phyloP scores from a whole-genome alignment of 2,113 vertebrate genomes.

The Actinemys pallida region DNA sequence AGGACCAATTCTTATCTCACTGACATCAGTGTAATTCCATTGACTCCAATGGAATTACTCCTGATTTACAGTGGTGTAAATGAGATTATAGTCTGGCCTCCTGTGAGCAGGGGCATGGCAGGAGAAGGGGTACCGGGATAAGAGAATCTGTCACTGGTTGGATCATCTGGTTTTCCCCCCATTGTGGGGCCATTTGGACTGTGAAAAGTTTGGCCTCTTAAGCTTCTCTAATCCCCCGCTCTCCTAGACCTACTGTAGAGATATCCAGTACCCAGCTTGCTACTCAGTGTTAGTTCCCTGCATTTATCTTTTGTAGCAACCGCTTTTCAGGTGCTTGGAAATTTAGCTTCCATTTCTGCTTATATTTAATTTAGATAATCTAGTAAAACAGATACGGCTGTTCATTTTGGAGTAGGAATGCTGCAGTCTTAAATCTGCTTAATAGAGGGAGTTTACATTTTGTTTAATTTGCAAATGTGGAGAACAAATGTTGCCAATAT shows the following conservation, averaged over 20 bases:
- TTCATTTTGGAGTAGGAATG: background rate
- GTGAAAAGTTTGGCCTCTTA: background rate
- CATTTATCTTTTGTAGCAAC: background rate
- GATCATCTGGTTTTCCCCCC: background rate
- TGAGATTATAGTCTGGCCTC: background rate
- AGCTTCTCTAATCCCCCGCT: background rate
- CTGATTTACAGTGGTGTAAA: background rate
- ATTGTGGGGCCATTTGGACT: background rate
- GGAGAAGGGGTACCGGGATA: background rate
- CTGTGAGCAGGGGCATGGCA: background rate
- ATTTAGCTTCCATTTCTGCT: background rate
- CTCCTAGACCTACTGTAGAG: background rate
- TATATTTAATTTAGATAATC: background rate
- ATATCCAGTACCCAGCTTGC: background rate
- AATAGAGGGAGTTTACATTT: conserved; percentile 9
- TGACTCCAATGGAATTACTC: background rate
- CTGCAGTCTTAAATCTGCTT: background rate
- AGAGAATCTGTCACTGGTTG: background rate
- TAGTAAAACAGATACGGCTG: background rate
- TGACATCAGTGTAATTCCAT: background rate
- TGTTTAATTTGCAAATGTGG: conserved; percentile 6
- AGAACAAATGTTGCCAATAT: background rate
- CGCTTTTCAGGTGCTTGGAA: background rate
- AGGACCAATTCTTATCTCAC: background rate
- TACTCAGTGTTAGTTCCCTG: background rate